phyloP scores from a whole-genome alignment of 1,140 invertebrate genomes.

The Theocolax elegans region DNA sequence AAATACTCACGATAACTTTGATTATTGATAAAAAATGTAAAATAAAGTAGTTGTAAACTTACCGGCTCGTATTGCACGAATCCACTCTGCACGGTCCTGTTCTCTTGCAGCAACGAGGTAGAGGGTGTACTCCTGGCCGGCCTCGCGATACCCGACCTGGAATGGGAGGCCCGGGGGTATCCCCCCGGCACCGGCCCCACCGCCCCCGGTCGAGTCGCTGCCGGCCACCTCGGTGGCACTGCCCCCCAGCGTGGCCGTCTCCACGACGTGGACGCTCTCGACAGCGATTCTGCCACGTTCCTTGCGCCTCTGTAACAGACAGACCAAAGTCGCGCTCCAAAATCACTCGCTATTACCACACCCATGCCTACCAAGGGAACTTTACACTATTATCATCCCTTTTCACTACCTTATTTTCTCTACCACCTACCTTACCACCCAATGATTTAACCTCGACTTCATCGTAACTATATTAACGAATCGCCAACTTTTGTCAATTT shows the following conservation, averaged over 20 bases:
- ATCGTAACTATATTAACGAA: too few relatives aligned
- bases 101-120: constrained; percentile 80
- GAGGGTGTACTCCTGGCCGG: constrained; percentile 78
- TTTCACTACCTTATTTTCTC: too few relatives aligned
- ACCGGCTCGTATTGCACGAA: constrained; percentile 81
- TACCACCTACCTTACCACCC: too few relatives aligned
- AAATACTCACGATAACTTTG: too few relatives aligned
- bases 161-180: constrained; percentile 70
- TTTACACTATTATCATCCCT: too few relatives aligned
- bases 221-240: constrained; percentile 53
- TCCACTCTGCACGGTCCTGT: constrained; percentile 81
- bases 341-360: too few relatives aligned
- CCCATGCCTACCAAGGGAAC: too few relatives aligned
- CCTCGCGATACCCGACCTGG: constrained; percentile 81
- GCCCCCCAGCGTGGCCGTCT: constrained; percentile 75
- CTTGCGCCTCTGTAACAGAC: constrained; percentile 74
- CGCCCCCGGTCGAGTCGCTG: constrained; percentile 53
- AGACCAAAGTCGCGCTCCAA: too few relatives aligned
- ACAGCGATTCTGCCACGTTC: constrained; percentile 83
- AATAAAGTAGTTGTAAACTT: too few relatives aligned
- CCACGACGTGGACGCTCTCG: constrained; percentile 79
- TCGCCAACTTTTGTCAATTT: too few relatives aligned
- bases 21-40: too few relatives aligned
- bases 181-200: constrained; percentile 46
- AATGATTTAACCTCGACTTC: too few relatives aligned